These are phyloP conservation scores for Parnassius smintheus DNA, from an alignment of 2,888 invertebrate species.

Conservation along the genomic window DNA sequence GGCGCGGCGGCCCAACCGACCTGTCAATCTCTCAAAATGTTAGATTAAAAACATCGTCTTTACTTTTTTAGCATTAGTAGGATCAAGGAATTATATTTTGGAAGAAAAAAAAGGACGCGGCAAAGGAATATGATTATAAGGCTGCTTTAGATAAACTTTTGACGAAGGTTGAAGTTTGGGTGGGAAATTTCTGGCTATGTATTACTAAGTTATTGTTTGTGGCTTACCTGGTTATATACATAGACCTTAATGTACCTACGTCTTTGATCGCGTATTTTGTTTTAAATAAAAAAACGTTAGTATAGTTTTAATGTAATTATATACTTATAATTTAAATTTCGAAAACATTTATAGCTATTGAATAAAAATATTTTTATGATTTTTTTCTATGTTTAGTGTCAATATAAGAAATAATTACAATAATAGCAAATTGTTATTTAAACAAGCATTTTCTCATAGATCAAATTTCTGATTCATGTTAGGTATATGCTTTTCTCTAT, in stretches of 20 bases:
- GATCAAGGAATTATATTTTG: conserved; percentile 72
- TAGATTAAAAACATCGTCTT: conserved; percentile 78
- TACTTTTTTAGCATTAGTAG: conserved; percentile 73
- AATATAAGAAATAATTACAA: no score
- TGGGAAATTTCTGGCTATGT: conserved; percentile 50
- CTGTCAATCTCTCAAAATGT: conserved; percentile 79
- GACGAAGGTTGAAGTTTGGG: conserved; percentile 68
- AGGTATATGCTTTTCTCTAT: no score
- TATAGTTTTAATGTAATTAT: no score
- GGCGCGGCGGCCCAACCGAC: conserved; percentile 66
- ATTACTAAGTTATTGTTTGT: conserved; percentile 33
- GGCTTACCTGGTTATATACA: conserved; percentile 15
- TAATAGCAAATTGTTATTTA: no score
- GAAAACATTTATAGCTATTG: no score
- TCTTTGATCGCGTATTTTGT: no score
- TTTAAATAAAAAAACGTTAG: no score
- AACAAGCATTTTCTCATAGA: no score
- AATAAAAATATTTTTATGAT: no score
- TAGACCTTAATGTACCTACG: background rate
- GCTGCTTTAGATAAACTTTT: conserved; percentile 74
- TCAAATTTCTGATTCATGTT: no score
- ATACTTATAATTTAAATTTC: no score
- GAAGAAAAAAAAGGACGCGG: conserved; percentile 40
- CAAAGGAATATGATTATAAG: conserved; percentile 71
- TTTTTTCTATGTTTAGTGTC: no score